A percentile compares a stretch with the other conserved stretches of the same genome.
Conservation (phyloP, 1,140 invertebrate species). For the Cheumatopsyche charites region DNA sequence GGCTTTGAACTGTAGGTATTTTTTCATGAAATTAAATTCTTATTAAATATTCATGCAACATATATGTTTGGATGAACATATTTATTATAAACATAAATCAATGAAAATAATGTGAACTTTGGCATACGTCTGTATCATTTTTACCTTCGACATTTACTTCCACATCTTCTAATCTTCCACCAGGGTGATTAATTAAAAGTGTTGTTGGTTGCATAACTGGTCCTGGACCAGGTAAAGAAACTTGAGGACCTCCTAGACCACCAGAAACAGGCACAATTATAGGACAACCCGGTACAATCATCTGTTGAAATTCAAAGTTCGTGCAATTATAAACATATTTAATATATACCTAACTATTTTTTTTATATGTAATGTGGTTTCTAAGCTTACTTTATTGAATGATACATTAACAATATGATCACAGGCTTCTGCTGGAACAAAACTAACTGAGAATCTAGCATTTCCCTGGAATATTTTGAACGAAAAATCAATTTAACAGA, state of each 20-base stretch:
- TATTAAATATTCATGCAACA: no score
- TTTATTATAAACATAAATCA: no score
- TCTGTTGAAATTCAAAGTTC: constrained; percentile 50
- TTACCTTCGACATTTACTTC: constrained; percentile 94
- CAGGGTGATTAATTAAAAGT: constrained; percentile 72
- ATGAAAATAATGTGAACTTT: neutral
- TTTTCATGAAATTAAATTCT: no score
- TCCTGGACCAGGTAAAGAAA: constrained; percentile 70
- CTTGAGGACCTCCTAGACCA: constrained; percentile 75
- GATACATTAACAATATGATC: constrained; percentile 96
- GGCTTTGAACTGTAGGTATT: neutral
- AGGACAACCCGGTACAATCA: constrained; percentile 79
- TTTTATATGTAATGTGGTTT: neutral
- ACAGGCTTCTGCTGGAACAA: constrained; percentile 90
- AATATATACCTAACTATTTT: neutral
- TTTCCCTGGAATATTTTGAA: constrained; percentile 59
- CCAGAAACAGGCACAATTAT: constrained; percentile 77
- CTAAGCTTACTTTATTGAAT: constrained; percentile 83
- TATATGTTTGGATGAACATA: no score
- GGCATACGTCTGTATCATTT: neutral
- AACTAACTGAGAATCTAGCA: constrained; percentile 91
- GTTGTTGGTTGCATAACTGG: constrained; percentile 69
- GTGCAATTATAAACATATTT: constrained; percentile 16
- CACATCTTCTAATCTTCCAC: constrained; percentile 87
- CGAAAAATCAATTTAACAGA: constrained; percentile 10